Evolutionary conservation across 2,113 vertebrate genomes (phyloP).

Genomic region (Manacus vitellinus): DNA sequence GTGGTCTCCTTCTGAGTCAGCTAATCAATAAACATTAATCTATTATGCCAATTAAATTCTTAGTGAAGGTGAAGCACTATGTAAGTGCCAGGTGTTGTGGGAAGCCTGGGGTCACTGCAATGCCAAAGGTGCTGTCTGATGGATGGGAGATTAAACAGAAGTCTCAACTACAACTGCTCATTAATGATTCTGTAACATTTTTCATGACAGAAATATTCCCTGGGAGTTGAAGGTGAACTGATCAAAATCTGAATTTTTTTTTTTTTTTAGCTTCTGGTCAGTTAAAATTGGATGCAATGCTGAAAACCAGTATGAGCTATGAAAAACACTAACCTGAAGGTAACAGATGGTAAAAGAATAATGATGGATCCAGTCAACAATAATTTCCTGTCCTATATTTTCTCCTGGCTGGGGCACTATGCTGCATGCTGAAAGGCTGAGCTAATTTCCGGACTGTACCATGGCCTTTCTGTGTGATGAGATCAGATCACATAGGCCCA

Average conservation of each 20-base stretch:
- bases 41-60: slow-evolving; percentile 55
- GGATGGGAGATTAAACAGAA: slow-evolving; percentile 49
- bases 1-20: slow-evolving; percentile 12
- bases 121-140: slow-evolving; percentile 46
- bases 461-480: not conserved
- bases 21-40: slow-evolving; percentile 47
- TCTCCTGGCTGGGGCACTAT: not conserved
- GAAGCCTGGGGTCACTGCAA: slow-evolving; percentile 12
- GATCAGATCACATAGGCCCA: not conserved
- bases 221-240: slow-evolving; percentile 46
- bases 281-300: slow-evolving; percentile 2
- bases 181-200: slow-evolving; percentile 52
- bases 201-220: slow-evolving; percentile 23
- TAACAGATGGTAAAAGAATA: slow-evolving; percentile 63
- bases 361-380: slow-evolving; percentile 46
- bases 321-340: slow-evolving; percentile 35
- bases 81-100: slow-evolving; percentile 43
- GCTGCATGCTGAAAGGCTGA: not conserved
- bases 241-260: not conserved
- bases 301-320: slow-evolving; percentile 18
- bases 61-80: slow-evolving; percentile 11
- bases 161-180: slow-evolving; percentile 13
- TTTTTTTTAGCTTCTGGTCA: not conserved
- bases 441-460: slow-evolving; percentile 21
- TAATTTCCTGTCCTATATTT: slow-evolving; percentile 58